Conservation (phyloP, 2,797 vertebrate species). For the Melanotaenia maccullochi region DNA sequence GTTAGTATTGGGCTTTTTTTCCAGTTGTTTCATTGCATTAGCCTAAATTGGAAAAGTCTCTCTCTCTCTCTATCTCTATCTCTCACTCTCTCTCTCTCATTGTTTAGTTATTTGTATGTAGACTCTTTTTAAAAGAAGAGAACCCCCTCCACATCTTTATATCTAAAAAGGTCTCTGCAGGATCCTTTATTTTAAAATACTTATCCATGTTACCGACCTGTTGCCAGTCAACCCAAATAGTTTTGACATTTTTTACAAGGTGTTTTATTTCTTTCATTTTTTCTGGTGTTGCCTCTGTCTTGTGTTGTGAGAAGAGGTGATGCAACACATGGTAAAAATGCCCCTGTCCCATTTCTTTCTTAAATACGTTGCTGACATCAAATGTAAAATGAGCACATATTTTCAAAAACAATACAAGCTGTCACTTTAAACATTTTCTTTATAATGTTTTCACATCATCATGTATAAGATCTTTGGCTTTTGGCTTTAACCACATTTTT, state of each 20-base stretch:
- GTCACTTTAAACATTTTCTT: background rate
- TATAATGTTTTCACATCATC: background rate
- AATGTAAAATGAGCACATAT: background rate
- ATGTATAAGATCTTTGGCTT: background rate
- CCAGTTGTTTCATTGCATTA: too few species aligned
- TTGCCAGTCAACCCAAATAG: background rate
- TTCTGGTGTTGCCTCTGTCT: background rate
- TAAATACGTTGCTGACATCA: background rate
- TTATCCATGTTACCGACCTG: background rate
- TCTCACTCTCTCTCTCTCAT: too few species aligned
- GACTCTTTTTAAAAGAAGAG: background rate
- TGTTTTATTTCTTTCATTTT: background rate
- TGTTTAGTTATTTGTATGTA: background rate
- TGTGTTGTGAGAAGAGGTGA: background rate
- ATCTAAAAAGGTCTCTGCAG: background rate
- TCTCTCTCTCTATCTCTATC: too few species aligned
- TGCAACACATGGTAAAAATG: background rate
- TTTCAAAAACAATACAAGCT: background rate
- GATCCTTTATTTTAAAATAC: background rate
- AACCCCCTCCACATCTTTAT: background rate
- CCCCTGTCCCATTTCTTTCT: background rate
- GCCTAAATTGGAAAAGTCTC: too few species aligned
- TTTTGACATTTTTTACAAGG: background rate
- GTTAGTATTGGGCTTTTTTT: too few species aligned
- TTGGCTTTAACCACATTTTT: background rate